phyloP scores from a whole-genome alignment of 1,140 invertebrate genomes.

The Lysiphlebus fabarum region DNA sequence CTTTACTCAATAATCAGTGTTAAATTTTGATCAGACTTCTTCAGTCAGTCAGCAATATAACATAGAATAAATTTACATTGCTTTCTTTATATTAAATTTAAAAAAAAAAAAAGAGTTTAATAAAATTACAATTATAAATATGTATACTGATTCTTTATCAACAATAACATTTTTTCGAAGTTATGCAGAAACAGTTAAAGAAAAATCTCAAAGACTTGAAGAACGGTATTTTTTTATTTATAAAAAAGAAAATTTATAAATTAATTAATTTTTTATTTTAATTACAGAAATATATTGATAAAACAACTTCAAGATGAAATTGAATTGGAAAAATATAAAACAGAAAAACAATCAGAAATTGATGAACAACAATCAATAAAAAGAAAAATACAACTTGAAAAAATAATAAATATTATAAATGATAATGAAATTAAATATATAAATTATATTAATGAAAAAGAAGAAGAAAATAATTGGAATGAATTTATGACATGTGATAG shows the following conservation, averaged over 20 bases:
- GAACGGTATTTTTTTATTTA: conserved; percentile 30
- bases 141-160: conserved; percentile 30
- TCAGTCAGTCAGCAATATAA: background rate
- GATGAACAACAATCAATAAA: conserved; percentile 30
- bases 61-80: no score
- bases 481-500: conserved; percentile 63
- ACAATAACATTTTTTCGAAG: conserved; percentile 37
- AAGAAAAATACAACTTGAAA: conserved; percentile 34
- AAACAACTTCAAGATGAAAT: conserved; percentile 44
- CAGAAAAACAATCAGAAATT: conserved; percentile 21
- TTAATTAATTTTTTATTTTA: background rate
- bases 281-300: conserved; percentile 33
- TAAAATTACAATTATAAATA: no score
- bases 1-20: conserved; percentile 8
- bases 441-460: conserved; percentile 24
- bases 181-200: conserved; percentile 30
- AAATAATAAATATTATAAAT: conserved; percentile 24
- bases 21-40: conserved; percentile 25
- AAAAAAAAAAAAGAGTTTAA: no score
- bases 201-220: conserved; percentile 31
- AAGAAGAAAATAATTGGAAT: conserved; percentile 53
- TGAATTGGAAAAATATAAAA: conserved; percentile 33
- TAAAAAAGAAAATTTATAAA: no score
- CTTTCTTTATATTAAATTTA: no score
- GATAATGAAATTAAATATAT: conserved; percentile 28